A percentile compares a stretch with the other conserved stretches of the same genome.
Evolutionary conservation across 2,113 vertebrate genomes (phyloP).

Genomic region (Pithys albifrons): DNA sequence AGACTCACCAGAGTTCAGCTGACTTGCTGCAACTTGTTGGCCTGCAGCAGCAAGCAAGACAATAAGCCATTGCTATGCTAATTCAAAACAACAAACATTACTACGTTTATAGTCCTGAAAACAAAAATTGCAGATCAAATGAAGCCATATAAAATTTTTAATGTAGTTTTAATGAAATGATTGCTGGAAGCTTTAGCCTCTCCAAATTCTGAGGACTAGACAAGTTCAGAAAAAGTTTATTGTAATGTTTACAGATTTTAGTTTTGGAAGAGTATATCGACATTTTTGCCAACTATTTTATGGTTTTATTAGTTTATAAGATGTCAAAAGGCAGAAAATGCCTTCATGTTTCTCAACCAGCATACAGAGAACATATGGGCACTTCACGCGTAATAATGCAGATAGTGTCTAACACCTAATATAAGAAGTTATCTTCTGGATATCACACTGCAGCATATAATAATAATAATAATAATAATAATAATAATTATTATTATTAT

Average conservation of each 20-base stretch:
- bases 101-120: background rate
- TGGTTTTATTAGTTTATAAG: background rate
- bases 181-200: background rate
- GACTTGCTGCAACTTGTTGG: slow-evolving; percentile 18
- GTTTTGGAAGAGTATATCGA: background rate
- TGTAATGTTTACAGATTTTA: background rate
- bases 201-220: background rate
- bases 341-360: background rate
- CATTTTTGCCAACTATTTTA: background rate
- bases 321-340: background rate
- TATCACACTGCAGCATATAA: background rate
- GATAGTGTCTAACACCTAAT: background rate
- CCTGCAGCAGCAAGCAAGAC: slow-evolving; percentile 13
- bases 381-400: background rate
- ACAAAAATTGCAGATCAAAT: background rate
- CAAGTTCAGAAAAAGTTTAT: background rate
- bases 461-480: background rate
- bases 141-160: background rate
- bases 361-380: background rate
- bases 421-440: background rate
- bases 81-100: background rate
- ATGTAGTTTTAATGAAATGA: background rate
- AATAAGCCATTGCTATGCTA: background rate
- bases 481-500: too few relatives aligned
- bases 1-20: background rate